These are phyloP conservation scores for Chondrilla cf. caribensis DNA, from an alignment of 37 sponge, comb jelly and placozoan species.

Conservation along the genomic window DNA sequence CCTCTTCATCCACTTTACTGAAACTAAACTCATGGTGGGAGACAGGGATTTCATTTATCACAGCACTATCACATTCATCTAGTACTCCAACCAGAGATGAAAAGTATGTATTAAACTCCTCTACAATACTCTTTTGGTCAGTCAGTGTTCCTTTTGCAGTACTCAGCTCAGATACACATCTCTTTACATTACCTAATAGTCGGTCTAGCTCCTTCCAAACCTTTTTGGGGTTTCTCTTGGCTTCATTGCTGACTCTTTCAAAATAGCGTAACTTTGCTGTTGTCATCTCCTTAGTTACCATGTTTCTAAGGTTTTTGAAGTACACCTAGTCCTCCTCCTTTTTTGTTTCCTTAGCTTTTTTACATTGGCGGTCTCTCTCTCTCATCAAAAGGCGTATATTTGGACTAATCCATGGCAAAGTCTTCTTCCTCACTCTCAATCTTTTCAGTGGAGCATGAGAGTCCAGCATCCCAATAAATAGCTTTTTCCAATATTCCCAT, in stretches of 20 bases:
- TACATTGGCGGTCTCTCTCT: neutral
- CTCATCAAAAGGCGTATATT: constrained; percentile 10
- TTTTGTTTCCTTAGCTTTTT: constrained; percentile 18
- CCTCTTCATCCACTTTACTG: constrained; percentile 14
- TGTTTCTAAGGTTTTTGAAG: neutral
- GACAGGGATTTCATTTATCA: neutral
- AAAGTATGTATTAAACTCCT: constrained; percentile 21
- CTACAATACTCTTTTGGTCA: constrained; percentile 17
- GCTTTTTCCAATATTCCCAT: constrained; percentile 31
- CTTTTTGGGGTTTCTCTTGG: constrained; percentile 13
- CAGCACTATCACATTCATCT: neutral
- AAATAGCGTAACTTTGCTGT: constrained; percentile 22
- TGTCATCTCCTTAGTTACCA: neutral
- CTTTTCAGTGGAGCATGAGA: constrained; percentile 20
- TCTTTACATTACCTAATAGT: constrained; percentile 5
- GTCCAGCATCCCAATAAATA: constrained; percentile 3
- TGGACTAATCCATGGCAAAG: constrained; percentile 23
- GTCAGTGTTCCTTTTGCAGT: neutral
- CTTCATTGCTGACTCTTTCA: neutral
- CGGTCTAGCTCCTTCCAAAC: constrained; percentile 19
- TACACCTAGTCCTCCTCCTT: constrained; percentile 8
- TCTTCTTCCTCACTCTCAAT: constrained; percentile 5
- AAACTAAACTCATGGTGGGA: neutral
- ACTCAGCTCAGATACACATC: too few species aligned
- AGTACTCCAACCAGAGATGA: neutral